Percentiles rank a stretch among this genome's conserved stretches.
These are phyloP conservation scores for Drosophila rufa DNA, from an alignment of 1,140 invertebrate genomes.

Conservation along the genomic window DNA sequence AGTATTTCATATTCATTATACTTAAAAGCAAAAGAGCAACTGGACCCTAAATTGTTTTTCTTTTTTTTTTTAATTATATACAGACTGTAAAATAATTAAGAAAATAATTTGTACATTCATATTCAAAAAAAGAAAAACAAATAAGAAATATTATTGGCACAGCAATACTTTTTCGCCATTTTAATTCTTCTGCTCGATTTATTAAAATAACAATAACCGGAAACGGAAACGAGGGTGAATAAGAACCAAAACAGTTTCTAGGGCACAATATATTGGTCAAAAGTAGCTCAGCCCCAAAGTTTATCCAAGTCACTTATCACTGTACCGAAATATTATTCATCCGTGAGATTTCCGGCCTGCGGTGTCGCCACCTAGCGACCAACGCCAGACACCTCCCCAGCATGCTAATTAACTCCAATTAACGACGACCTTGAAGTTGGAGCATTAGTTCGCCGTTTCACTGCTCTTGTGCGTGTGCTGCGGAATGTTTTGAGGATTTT, in stretches of 20 bases:
- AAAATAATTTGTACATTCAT: too few species aligned
- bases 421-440: constrained; percentile 62
- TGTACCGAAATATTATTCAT: constrained; percentile 33
- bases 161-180: background rate
- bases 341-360: constrained; percentile 13
- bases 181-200: background rate
- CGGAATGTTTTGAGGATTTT: constrained; percentile 43
- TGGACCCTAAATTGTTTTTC: too few species aligned
- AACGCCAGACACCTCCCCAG: constrained; percentile 4
- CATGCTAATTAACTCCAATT: constrained; percentile 64
- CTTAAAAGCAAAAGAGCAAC: too few species aligned
- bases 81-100: too few species aligned
- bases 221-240: too few species aligned
- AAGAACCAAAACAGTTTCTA: too few species aligned
- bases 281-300: background rate
- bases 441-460: constrained; percentile 16
- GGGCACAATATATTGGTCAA: background rate
- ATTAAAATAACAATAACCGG: background rate
- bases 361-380: constrained; percentile 46
- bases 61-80: too few species aligned
- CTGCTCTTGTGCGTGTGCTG: constrained; percentile 4
- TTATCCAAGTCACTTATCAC: background rate
- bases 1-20: background rate
- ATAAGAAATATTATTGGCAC: too few species aligned
- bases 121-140: too few species aligned